phyloP scores from a whole-genome alignment of 2,888 invertebrate genomes.

The Cyrtodaria siliqua region DNA sequence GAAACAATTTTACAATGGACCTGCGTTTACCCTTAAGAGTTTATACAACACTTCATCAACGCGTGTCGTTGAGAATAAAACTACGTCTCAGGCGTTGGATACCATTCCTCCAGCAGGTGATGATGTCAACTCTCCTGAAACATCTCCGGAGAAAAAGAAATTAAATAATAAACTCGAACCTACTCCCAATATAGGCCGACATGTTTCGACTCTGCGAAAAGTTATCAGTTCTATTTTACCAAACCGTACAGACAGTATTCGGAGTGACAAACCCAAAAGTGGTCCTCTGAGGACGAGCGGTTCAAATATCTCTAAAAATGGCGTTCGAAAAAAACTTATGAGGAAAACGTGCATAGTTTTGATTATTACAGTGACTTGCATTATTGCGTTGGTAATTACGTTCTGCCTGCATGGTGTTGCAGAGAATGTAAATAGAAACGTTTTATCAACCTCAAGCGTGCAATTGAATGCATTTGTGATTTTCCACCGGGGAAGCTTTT shows the following conservation, averaged over 20 bases:
- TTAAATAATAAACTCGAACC: background rate
- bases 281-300: constrained; percentile 38
- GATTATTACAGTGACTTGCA: constrained; percentile 58
- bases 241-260: constrained; percentile 11
- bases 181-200: background rate
- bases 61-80: constrained; percentile 6
- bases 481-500: constrained; percentile 62
- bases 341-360: constrained; percentile 59
- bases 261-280: background rate
- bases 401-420: constrained; percentile 57
- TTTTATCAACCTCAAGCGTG: constrained; percentile 12
- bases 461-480: constrained; percentile 55
- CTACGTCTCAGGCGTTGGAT: background rate
- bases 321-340: constrained; percentile 42
- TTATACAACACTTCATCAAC: constrained; percentile 37
- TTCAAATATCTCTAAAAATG: constrained; percentile 30
- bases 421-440: constrained; percentile 48
- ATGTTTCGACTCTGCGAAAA: constrained; percentile 7
- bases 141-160: background rate
- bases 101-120: background rate
- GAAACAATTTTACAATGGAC: constrained; percentile 49
- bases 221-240: constrained; percentile 25
- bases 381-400: constrained; percentile 52
- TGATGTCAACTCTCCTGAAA: background rate
- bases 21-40: constrained; percentile 33